Base-by-base conservation (phyloP, 2,113 vertebrate species). In the Heteronetta atricapilla region DNA sequence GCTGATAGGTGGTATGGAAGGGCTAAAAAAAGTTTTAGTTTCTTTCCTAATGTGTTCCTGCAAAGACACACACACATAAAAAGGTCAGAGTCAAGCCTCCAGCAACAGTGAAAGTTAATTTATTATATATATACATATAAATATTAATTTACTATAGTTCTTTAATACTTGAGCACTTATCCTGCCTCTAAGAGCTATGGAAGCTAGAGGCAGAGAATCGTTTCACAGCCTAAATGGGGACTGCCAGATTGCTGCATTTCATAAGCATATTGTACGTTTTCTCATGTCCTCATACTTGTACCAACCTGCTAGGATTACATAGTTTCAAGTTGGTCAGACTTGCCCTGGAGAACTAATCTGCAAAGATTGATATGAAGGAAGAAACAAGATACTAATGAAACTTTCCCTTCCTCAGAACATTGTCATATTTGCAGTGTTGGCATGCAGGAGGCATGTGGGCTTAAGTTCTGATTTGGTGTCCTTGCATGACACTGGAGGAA, bases 321-420 rank as follows among this genome's bases (percentile, higher is more conserved):
- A 42, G n/a, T 85, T 87, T 85, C 82, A 93, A 88, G 59, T 20
- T 88, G 83, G 72, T 80, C 59, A 78, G 58, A 87, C 46, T 76
- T 66, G n/a, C 34, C 52, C 26, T 40, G 64, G 66, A 48, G 36
- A 90, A 55, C 59, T 23, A 76, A 42, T 60, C 53, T 84, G 83
- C 68, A 44, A 95, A 86, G 60, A 67, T 10, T 33, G 58, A 11
- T 38, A 50, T 31, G 48, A 95, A 87, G 29, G 36, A 82, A 79
- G 31, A 25, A 86, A 23, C 13, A 70, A 22, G 31, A 76, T 26
- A 20, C 14, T 44, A 26, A 55, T 23, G 50, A 78, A 73, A 52
- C 14, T 40, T 87, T 23, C 3, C 1, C 14, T 19, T 66, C 25
- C 59, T 88, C 26, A 29, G 68, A 91, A 63, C 11, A 44, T 28